Base-by-base conservation (phyloP, 2,113 vertebrate genomes). In the Saguinus imperator region DNA sequence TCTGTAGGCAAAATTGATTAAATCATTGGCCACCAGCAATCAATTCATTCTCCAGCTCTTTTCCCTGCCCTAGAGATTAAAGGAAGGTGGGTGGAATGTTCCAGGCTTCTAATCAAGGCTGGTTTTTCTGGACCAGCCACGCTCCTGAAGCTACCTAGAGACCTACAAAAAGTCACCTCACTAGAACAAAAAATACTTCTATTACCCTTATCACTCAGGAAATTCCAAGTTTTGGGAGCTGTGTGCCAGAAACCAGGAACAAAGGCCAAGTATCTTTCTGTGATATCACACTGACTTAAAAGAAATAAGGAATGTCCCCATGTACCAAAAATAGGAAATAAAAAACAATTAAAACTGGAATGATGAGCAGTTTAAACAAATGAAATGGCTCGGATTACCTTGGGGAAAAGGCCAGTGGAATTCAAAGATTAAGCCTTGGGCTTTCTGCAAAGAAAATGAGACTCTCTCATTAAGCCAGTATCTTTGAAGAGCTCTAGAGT, bases 361-460 rank as follows among this genome's bases (percentile, higher is more conserved):
- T 77, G 18, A n/a, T 64, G 52, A 70, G 40, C 48, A 87, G 50
- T 70, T 72, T 86, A 82, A 90, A 94, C 37, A 91, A 96, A 83
- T 37, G 12, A 73, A 88, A 84, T 72, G 27, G 18, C n/a, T 84
- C 25, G 29, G 52, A 64, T 70, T 79, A 13, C 70, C 40, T 87
- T 29, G 6, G 55, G n/a, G 3, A 11, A 48, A 72, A 77, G 77
- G 75, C 87, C 87, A 82, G 27, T 75, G 58, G 13, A 29, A 70
- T 79, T 84, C 70, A 13, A 87, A 83, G 79, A 61, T 61, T 83
- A 70, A 88, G 48, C 17, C 50, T 68, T 52, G 61, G 37, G 45
- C 8, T 72, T 91, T 92, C 45, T 80, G 16, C 27, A n/a, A 73
- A 64, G 37, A 52, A 37, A 90, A 17, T 64, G 58, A 87, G 10